Base-by-base conservation (phyloP, 2,113 vertebrate species). In the Irena cyanogastra region DNA sequence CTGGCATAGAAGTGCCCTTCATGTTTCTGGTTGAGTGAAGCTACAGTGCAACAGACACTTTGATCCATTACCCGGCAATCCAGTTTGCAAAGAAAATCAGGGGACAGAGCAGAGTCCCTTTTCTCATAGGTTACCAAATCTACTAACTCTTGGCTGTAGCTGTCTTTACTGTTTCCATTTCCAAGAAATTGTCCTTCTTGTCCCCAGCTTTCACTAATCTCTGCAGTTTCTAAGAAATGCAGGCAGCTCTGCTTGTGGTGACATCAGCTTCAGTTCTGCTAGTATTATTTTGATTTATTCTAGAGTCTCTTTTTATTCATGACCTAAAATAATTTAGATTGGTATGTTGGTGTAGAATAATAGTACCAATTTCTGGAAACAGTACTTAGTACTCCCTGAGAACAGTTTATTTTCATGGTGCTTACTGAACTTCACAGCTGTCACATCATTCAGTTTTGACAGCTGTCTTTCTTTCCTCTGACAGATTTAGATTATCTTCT, bases 11-110 rank as follows among this genome's bases (percentile, higher is more conserved):
- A 68, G 27, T 56, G 70, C 86, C 66, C 71, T 53, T 83, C 75
- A 2, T 60, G 54, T 88, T 97, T 96, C 91, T 94, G 91, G 87
- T 59, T 91, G 85, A 96, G 64, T 87, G 85, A 83, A 96, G 39
- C 60, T 78, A 27, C 84, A 93, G 66, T 26, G 71, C 71, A 93
- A 84, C 68, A 74, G 33, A 93, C 59, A 74, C 64, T 89, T 91
- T 93, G 75, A 95, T 91, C 63, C 64, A 53, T 86, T 90, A 83
- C n/a, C 47, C 87, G 85, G 50, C 61, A 90, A 47, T 41, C 35
- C 27, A 41, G 44, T 69, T 72, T 83, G 79, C 79, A 95, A 77
- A 86, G 75, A 66, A 95, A 90, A 92, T 53, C n/a, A 60, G 45
- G 39, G 69, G 20, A 49, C 28, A 18, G 75, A 90, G 71, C 31